Conservation (phyloP, 2,113 vertebrate genomes). For the Bos javanicus region DNA sequence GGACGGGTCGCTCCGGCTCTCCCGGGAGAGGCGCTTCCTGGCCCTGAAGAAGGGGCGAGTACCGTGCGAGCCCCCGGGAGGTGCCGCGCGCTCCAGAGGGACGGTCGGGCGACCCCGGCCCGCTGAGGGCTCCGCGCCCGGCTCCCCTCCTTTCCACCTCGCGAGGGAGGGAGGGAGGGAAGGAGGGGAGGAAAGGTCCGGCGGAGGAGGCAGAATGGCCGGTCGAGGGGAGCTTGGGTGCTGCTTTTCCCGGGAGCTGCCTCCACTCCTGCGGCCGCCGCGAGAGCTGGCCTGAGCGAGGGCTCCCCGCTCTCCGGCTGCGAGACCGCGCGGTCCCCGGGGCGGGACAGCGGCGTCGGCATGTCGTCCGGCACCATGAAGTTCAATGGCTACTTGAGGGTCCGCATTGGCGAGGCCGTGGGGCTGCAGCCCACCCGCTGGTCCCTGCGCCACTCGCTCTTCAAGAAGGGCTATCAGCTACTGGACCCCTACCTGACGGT, state of each 20-base stretch:
- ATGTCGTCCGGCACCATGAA: slow-evolving; percentile 88
- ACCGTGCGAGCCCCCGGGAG: neutral
- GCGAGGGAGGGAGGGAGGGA: slow-evolving; percentile 53
- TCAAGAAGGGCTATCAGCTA: slow-evolving; percentile 88
- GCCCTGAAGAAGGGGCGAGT: slow-evolving; percentile 42
- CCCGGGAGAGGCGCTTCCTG: slow-evolving; percentile 30
- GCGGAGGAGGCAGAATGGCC: slow-evolving; percentile 36
- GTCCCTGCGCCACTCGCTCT: slow-evolving; percentile 91
- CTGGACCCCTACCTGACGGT: slow-evolving; percentile 96
- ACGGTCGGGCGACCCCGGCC: neutral
- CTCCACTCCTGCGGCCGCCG: slow-evolving; percentile 1
- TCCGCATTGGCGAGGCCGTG: slow-evolving; percentile 95
- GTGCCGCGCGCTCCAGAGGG: neutral
- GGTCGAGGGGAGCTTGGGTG: slow-evolving; percentile 2
- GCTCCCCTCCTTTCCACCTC: slow-evolving; percentile 69
- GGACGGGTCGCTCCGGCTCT: slow-evolving; percentile 67
- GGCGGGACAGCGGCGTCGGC: slow-evolving; percentile 16
- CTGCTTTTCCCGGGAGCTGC: slow-evolving; percentile 41
- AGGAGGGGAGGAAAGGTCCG: slow-evolving; percentile 2
- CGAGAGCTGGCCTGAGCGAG: slow-evolving; percentile 51
- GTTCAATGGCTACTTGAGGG: slow-evolving; percentile 94
- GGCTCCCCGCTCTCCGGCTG: neutral
- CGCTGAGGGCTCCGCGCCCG: slow-evolving; percentile 6
- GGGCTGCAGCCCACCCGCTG: slow-evolving; percentile 93
- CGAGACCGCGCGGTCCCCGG: neutral